A percentile compares a stretch with the other conserved stretches of the same genome.
These are phyloP conservation scores for Drosophila vallismaia DNA, from an alignment of 2,888 invertebrate genomes.

Conservation along the genomic window DNA sequence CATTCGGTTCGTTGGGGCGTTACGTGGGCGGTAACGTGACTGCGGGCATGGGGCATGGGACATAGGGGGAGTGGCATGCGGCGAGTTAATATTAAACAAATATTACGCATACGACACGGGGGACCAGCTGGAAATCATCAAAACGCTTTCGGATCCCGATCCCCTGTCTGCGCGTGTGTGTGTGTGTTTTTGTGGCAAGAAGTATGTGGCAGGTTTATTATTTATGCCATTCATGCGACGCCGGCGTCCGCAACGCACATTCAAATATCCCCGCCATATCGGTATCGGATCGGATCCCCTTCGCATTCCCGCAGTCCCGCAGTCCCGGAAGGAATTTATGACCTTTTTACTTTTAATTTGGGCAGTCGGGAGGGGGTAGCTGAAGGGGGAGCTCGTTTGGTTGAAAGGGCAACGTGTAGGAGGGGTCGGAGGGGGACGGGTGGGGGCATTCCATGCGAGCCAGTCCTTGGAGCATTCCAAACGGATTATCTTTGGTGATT, in stretches of 20 bases:
- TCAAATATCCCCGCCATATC: slow-evolving; percentile 34
- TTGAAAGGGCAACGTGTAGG: background rate
- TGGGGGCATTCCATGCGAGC: slow-evolving; percentile 9
- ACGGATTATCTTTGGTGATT: slow-evolving; percentile 40
- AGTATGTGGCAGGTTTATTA: slow-evolving; percentile 57
- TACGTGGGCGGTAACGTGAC: slow-evolving; percentile 6
- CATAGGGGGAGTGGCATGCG: background rate
- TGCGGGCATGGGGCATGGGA: background rate
- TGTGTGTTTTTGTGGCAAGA: slow-evolving; percentile 17
- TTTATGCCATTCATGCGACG: slow-evolving; percentile 62
- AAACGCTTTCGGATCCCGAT: slow-evolving; percentile 20
- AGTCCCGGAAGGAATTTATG: slow-evolving; percentile 50
- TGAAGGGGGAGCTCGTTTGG: background rate
- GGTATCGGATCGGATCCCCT: background rate
- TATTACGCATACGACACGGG: slow-evolving; percentile 64
- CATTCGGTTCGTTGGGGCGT: slow-evolving; percentile 18
- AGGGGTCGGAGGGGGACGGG: background rate
- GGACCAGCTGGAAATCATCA: slow-evolving; percentile 58
- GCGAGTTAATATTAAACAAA: slow-evolving; percentile 61
- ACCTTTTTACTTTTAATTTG: slow-evolving; percentile 61
- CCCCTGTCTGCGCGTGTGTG: background rate
- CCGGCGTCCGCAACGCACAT: slow-evolving; percentile 25
- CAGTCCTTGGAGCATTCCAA: slow-evolving; percentile 26
- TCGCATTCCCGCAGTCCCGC: slow-evolving; percentile 8
- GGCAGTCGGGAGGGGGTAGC: background rate